Conservation (phyloP, 2,888 invertebrate genomes). For the Drosophila antonietae region DNA sequence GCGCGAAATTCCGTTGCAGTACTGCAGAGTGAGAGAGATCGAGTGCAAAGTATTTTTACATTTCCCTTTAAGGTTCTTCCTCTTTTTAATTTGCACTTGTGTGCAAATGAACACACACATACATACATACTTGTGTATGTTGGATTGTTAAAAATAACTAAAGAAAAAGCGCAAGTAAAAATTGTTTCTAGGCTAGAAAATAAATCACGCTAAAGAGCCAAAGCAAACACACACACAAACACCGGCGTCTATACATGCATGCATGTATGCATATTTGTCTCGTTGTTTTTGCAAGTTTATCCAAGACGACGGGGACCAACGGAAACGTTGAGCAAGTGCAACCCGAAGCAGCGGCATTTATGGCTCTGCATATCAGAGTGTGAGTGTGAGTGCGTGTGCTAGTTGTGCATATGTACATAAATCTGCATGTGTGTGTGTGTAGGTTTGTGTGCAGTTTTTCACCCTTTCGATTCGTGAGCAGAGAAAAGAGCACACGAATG, state of each 20-base stretch:
- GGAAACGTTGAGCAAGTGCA: constrained; percentile 67
- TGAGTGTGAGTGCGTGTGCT: constrained; percentile 26
- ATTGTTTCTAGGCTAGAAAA: constrained; percentile 77
- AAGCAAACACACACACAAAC: constrained; percentile 9
- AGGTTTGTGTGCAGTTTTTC: constrained; percentile 51
- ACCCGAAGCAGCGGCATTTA: constrained; percentile 49
- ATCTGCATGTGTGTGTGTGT: background rate
- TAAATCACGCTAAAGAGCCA: constrained; percentile 62
- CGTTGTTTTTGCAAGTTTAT: constrained; percentile 57
- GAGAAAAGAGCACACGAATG: constrained; percentile 56
- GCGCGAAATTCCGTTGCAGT: constrained; percentile 19
- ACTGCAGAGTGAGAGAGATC: constrained; percentile 5
- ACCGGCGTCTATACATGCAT: background rate
- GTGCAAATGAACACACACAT: constrained; percentile 49
- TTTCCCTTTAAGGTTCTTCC: constrained; percentile 54
- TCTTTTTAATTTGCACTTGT: constrained; percentile 59
- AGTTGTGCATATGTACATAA: background rate
- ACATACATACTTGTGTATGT: background rate
- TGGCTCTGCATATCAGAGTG: constrained; percentile 23
- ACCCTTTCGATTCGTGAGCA: constrained; percentile 55
- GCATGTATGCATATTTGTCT: constrained; percentile 27
- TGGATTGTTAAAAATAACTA: constrained; percentile 66
- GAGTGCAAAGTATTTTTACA: constrained; percentile 70
- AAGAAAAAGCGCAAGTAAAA: constrained; percentile 65
- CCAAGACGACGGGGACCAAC: constrained; percentile 59